These are phyloP conservation scores for Linyphia triangularis DNA, from an alignment of 2,888 invertebrate species.

Conservation along the genomic window DNA sequence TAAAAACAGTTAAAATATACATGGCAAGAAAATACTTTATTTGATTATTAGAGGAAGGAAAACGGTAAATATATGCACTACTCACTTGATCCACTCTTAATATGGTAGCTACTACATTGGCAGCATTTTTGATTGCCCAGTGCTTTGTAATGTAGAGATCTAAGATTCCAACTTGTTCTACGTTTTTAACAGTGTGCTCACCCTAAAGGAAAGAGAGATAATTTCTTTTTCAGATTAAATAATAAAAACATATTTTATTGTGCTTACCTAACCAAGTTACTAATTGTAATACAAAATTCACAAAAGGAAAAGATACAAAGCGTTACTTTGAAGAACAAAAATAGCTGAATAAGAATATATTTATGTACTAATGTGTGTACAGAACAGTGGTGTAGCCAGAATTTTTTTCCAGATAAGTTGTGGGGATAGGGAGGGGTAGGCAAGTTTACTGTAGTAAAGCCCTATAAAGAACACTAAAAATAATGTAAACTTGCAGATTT, in stretches of 20 bases:
- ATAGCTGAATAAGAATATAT: no score
- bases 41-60: neutral
- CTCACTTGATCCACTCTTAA: constrained; percentile 91
- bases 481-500: no score
- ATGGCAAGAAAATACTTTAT: no score
- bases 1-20: neutral
- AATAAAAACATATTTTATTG: neutral
- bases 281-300: neutral
- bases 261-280: neutral
- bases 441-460: no score
- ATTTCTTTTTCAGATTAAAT: neutral
- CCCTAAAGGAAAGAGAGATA: constrained; percentile 43
- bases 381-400: no score
- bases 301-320: neutral
- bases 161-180: constrained; percentile 82
- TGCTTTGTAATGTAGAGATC: constrained; percentile 92
- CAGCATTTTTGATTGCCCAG: constrained; percentile 97
- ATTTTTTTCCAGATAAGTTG: neutral
- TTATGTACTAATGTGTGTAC: no score
- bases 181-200: constrained; percentile 60
- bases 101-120: constrained; percentile 92
- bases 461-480: no score
- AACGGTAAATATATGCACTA: neutral
- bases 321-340: no score
- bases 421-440: no score